phyloP scores from a whole-genome alignment of 2,888 invertebrate genomes.

The Cheilosia impressa region DNA sequence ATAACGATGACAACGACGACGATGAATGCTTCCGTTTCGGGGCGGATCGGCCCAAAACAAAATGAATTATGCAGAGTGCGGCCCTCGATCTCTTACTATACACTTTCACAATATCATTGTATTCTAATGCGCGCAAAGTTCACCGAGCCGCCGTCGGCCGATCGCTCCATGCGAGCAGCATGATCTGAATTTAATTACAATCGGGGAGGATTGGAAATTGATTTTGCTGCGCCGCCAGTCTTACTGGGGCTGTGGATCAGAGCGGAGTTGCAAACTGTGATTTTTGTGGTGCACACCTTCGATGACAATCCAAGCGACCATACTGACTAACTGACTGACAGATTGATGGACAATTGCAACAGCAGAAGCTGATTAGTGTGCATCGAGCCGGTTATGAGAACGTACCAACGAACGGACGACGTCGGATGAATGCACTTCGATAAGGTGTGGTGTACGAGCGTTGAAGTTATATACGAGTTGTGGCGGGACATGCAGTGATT shows the following conservation, averaged over 20 bases:
- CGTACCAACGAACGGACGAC: constrained; percentile 38
- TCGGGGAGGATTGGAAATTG: constrained; percentile 56
- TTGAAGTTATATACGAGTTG: constrained; percentile 21
- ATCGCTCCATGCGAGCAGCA: constrained; percentile 50
- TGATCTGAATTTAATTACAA: constrained; percentile 74
- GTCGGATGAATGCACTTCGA: constrained; percentile 12
- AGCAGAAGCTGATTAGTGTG: constrained; percentile 66
- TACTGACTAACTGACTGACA: constrained; percentile 28
- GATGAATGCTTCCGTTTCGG: constrained; percentile 43
- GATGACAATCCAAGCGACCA: constrained; percentile 55
- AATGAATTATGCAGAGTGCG: constrained; percentile 69
- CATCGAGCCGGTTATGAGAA: constrained; percentile 70
- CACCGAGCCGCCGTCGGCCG: constrained; percentile 13
- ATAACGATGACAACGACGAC: constrained; percentile 13
- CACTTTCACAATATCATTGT: constrained; percentile 71
- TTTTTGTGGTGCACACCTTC: constrained; percentile 36
- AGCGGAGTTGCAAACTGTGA: constrained; percentile 35
- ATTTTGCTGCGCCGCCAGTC: constrained; percentile 33
- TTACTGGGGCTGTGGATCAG: constrained; percentile 43
- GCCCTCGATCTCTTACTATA: constrained; percentile 39
- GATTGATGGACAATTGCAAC: constrained; percentile 64
- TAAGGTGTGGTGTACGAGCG: constrained; percentile 39
- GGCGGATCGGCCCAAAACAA: constrained; percentile 49
- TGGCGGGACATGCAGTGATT: constrained; percentile 52
- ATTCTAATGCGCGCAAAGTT: constrained; percentile 68